phyloP scores from a whole-genome alignment of 2,113 vertebrate species.

The Gnathonemus longibarbis region DNA sequence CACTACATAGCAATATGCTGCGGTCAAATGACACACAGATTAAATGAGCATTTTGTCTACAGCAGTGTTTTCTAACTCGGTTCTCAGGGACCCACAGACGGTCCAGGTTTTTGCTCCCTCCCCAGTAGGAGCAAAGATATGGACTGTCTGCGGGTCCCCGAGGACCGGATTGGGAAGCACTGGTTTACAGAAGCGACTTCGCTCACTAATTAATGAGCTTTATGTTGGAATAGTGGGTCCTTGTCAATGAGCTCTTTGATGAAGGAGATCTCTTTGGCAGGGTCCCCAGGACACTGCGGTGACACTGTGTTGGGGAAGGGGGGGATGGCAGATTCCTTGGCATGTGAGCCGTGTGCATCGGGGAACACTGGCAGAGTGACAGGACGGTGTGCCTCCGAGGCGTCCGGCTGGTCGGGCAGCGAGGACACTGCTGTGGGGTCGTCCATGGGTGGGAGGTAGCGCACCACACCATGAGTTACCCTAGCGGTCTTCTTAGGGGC shows the following conservation, averaged over 20 bases:
- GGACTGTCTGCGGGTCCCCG: neutral
- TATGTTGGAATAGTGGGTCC: constrained; percentile 48
- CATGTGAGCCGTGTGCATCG: constrained; percentile 39
- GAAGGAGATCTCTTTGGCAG: neutral
- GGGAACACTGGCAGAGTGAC: constrained; percentile 37
- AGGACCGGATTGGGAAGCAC: neutral
- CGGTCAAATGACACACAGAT: neutral
- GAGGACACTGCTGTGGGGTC: constrained; percentile 21
- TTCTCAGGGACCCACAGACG: neutral
- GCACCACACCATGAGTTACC: constrained; percentile 38
- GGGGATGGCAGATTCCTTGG: constrained; percentile 40
- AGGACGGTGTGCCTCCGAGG: constrained; percentile 33
- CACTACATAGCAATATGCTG: neutral
- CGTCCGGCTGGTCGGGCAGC: constrained; percentile 14
- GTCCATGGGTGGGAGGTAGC: constrained; percentile 38
- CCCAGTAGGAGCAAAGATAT: neutral
- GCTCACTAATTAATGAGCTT: neutral
- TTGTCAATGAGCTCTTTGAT: constrained; percentile 40
- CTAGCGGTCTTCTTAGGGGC: neutral
- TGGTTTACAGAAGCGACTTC: neutral
- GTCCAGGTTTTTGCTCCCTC: neutral
- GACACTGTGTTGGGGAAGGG: constrained; percentile 44
- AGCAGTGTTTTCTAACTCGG: neutral
- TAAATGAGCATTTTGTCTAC: neutral
- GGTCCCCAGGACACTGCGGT: constrained; percentile 31